A percentile compares a stretch with the other conserved stretches of the same genome.
Conservation (phyloP, 1,140 invertebrate genomes). For the Zeugodacus cucurbitae region DNA sequence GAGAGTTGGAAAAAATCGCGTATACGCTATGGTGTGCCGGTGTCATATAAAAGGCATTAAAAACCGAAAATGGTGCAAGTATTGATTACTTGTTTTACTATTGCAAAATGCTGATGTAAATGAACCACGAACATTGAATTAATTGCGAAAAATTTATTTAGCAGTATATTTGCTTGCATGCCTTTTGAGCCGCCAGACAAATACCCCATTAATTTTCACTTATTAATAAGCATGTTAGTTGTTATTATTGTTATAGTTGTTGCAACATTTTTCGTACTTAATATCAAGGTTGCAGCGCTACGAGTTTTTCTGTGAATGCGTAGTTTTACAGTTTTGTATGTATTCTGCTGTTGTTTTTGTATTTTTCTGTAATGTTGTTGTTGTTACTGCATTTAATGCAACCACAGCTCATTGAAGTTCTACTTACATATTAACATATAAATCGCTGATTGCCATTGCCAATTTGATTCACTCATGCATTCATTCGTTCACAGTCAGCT, state of each 20-base stretch:
- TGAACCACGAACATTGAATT: not conserved
- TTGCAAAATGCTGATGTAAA: not conserved
- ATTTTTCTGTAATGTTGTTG: not conserved
- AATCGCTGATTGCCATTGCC: not conserved
- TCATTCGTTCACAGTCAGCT: not conserved
- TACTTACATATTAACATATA: not conserved
- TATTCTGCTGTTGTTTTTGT: not conserved
- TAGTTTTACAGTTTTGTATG: not conserved
- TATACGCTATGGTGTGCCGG: not conserved
- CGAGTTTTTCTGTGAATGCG: not conserved
- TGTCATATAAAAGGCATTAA: not conserved
- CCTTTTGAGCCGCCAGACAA: conserved; percentile 3
- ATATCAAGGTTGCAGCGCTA: not conserved
- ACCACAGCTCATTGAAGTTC: not conserved
- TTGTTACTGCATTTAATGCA: not conserved
- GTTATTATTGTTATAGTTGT: not conserved
- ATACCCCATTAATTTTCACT: conserved; percentile 5
- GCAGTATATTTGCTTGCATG: not conserved
- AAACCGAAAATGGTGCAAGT: not conserved
- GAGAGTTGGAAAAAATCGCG: not conserved
- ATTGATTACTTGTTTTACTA: not conserved
- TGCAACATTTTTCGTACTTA: not conserved
- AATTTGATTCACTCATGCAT: not conserved
- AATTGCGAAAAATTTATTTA: not conserved
- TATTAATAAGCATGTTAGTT: not conserved